These are phyloP conservation scores for Linyphia triangularis DNA, from an alignment of 2,888 invertebrate species.

Conservation along the genomic window DNA sequence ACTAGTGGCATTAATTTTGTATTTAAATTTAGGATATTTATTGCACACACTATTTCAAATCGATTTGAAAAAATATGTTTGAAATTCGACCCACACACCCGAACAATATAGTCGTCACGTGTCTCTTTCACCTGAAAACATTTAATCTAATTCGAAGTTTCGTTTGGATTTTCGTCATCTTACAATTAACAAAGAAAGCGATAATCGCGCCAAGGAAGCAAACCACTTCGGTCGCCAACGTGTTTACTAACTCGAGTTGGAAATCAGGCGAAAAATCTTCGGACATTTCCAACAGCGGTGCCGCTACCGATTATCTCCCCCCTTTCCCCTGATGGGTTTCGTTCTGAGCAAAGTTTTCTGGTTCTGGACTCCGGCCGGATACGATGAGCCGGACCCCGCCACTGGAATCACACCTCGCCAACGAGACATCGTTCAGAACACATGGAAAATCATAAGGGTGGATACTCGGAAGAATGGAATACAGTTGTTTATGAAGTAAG, in stretches of 20 bases:
- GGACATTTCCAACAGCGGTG: not conserved
- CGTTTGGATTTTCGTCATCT: too few relatives aligned
- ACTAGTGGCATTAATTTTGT: too few relatives aligned
- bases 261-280: not conserved
- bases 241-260: not conserved
- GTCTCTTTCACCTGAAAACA: too few relatives aligned
- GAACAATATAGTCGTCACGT: too few relatives aligned
- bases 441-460: constrained; percentile 80
- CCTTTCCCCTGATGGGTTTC: constrained; percentile 45
- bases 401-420: constrained; percentile 81
- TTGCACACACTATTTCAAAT: too few relatives aligned
- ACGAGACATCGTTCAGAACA: constrained; percentile 80
- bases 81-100: too few relatives aligned
- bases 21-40: too few relatives aligned
- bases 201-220: not conserved
- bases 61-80: too few relatives aligned
- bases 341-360: constrained; percentile 50
- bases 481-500: constrained; percentile 62
- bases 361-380: constrained; percentile 47
- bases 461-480: constrained; percentile 54
- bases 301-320: not conserved
- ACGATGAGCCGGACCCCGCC: constrained; percentile 78
- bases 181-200: not conserved
- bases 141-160: too few relatives aligned
- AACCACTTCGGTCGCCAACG: not conserved